These are phyloP conservation scores for Dasyornis broadbenti DNA, from an alignment of 2,113 vertebrate genomes.

Conservation along the genomic window DNA sequence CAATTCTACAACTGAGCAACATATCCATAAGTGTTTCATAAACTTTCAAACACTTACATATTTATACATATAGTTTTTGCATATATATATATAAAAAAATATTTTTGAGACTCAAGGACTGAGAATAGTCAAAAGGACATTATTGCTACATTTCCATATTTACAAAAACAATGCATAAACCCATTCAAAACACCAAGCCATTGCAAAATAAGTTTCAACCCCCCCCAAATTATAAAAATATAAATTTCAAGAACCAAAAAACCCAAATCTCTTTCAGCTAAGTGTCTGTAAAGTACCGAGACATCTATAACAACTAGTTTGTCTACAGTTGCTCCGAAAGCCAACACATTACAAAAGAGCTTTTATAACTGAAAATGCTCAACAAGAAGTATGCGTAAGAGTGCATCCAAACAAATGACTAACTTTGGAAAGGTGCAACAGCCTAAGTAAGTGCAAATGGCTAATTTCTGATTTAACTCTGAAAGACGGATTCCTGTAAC, in stretches of 20 bases:
- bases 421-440: slow-evolving; percentile 76
- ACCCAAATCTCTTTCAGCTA: slow-evolving; percentile 62
- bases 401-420: slow-evolving; percentile 51
- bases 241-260: slow-evolving; percentile 76
- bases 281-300: slow-evolving; percentile 76
- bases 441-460: slow-evolving; percentile 70
- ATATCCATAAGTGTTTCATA: slow-evolving; percentile 63
- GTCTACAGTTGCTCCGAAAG: slow-evolving; percentile 55
- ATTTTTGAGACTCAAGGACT: slow-evolving; percentile 74
- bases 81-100: slow-evolving; percentile 81
- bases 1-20: slow-evolving; percentile 70
- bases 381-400: slow-evolving; percentile 38
- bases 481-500: slow-evolving; percentile 12
- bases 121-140: slow-evolving; percentile 77
- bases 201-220: slow-evolving; percentile 68
- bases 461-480: slow-evolving; percentile 27
- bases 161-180: slow-evolving; percentile 74
- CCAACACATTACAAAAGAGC: slow-evolving; percentile 41
- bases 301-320: slow-evolving; percentile 58
- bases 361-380: slow-evolving; percentile 52
- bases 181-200: slow-evolving; percentile 76
- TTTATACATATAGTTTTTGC: slow-evolving; percentile 80
- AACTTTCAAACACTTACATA: slow-evolving; percentile 72
- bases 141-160: slow-evolving; percentile 83
- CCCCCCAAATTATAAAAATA: slow-evolving; percentile 81